Percentiles rank a stretch among this genome's conserved stretches.
Conservation (phyloP, 2,113 vertebrate species). For the Proteles cristata region DNA sequence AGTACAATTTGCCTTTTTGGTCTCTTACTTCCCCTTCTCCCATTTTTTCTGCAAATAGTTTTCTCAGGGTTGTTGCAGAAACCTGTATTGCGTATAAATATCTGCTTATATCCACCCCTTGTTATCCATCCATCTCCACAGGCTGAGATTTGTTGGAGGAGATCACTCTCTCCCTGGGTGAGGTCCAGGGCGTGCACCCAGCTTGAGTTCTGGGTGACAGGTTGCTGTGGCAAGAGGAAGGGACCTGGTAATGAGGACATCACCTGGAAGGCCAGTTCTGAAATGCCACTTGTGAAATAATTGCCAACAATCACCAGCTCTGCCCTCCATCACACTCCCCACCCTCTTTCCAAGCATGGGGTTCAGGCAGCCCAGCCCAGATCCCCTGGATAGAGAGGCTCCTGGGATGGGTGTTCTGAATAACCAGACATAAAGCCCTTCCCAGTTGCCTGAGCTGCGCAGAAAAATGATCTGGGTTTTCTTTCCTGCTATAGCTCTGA, state of each 20-base stretch:
- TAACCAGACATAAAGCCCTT: not conserved
- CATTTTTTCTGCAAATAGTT: not conserved
- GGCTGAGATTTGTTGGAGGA: not conserved
- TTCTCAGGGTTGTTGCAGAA: not conserved
- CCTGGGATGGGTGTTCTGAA: not conserved
- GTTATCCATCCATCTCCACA: not conserved
- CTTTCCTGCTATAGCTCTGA: not conserved
- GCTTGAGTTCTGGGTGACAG: not conserved
- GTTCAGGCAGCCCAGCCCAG: not conserved
- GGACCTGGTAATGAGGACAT: not conserved
- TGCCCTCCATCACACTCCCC: fast-evolving
- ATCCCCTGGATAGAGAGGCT: not conserved
- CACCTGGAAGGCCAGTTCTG: not conserved
- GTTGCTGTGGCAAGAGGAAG: not conserved
- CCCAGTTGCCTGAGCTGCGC: not conserved
- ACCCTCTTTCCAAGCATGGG: not conserved
- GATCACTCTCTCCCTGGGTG: not conserved
- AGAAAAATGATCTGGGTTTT: not conserved
- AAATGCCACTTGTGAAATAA: slow-evolving; percentile 31
- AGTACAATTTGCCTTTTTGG: not conserved
- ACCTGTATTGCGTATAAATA: not conserved
- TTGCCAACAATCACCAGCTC: not conserved
- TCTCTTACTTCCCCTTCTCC: not conserved
- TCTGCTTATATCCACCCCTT: not conserved
- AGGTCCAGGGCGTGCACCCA: not conserved